Conservation (phyloP, 2,888 invertebrate genomes). For the Sminthurides aquaticus region DNA sequence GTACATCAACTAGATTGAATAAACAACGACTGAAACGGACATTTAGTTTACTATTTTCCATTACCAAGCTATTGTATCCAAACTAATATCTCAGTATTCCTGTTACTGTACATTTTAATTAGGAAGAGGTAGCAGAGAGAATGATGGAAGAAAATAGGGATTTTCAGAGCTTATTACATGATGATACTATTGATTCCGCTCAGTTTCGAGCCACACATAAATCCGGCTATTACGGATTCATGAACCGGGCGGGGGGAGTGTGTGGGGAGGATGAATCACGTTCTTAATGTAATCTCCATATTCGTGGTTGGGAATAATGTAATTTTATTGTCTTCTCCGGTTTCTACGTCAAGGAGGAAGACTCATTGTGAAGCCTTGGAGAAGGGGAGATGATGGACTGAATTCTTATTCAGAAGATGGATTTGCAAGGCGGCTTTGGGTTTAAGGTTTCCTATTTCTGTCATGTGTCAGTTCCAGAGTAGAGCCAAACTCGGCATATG, state of each 20-base stretch:
- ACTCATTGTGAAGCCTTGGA: background rate
- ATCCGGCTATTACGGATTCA: no score
- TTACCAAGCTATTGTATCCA: no score
- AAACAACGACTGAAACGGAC: no score
- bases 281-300: background rate
- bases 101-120: no score
- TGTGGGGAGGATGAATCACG: background rate
- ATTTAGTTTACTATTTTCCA: no score
- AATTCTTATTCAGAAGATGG: background rate
- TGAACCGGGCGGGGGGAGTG: no score
- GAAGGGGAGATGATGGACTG: background rate
- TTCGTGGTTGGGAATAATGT: background rate
- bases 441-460: background rate
- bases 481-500: no score
- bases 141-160: background rate
- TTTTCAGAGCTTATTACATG: background rate
- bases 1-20: no score
- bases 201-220: background rate
- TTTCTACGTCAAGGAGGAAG: background rate
- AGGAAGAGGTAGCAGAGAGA: background rate
- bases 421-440: background rate
- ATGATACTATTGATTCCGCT: background rate
- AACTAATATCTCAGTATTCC: no score
- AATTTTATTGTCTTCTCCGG: background rate
- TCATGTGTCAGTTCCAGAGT: background rate